These are phyloP conservation scores for Atherix ibis DNA, from an alignment of 2,888 invertebrate genomes.

Conservation along the genomic window DNA sequence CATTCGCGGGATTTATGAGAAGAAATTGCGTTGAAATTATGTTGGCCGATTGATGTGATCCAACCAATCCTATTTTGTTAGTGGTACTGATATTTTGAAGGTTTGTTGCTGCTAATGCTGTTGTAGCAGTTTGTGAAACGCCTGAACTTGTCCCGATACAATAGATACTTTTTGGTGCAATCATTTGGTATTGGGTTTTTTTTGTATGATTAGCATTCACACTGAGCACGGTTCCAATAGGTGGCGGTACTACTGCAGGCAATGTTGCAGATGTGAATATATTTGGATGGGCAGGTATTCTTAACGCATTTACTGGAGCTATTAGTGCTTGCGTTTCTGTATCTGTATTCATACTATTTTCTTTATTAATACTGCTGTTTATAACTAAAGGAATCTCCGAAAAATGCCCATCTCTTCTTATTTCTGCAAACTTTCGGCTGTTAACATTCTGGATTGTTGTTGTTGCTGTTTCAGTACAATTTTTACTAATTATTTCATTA, in stretches of 20 bases:
- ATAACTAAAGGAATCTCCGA: no score
- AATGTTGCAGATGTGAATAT: not conserved
- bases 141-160: conserved; percentile 10
- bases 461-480: not conserved
- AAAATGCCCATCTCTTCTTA: no score
- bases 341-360: not conserved
- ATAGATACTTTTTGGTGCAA: conserved; percentile 14
- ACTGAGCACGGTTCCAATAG: not conserved
- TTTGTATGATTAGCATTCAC: not conserved
- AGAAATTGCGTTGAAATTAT: conserved; percentile 10
- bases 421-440: no score
- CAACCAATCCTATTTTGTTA: no score
- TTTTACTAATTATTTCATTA: no score
- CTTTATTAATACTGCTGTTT: no score
- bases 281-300: no score
- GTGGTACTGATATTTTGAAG: no score
- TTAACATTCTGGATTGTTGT: not conserved
- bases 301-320: no score
- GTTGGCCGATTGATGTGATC: no score
- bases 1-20: conserved; percentile 13
- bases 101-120: not conserved
- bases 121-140: conserved; percentile 1
- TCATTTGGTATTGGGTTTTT: conserved; percentile 11
- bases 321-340: no score
- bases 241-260: not conserved